These are phyloP conservation scores for Anguilla obscura DNA, from an alignment of 2,797 vertebrate species.

Conservation along the genomic window DNA sequence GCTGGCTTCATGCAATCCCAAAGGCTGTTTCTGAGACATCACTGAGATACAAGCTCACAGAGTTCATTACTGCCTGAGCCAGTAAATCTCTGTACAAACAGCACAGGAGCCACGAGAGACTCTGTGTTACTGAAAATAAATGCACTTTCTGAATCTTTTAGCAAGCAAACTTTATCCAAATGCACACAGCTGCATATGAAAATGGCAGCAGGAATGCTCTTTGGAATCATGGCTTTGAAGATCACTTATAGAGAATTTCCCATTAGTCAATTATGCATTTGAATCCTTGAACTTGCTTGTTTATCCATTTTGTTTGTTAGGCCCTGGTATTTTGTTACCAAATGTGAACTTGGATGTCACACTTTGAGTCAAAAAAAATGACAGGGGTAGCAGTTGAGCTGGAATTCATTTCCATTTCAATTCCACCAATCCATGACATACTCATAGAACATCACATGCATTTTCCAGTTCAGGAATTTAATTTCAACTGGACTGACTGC, in stretches of 20 bases:
- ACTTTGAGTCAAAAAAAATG: background rate
- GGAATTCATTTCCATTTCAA: background rate
- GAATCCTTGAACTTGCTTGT: background rate
- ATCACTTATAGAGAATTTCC: background rate
- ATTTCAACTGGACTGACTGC: background rate
- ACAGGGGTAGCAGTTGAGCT: background rate
- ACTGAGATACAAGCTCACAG: background rate
- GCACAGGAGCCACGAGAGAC: background rate
- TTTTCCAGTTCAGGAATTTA: background rate
- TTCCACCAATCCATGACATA: background rate
- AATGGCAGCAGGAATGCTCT: background rate
- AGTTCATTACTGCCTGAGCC: background rate
- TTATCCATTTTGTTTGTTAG: background rate
- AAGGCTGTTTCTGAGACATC: background rate
- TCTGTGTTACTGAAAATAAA: background rate
- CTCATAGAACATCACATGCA: slow-evolving; percentile 5
- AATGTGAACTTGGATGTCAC: background rate
- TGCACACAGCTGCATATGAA: background rate
- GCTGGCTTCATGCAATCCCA: background rate
- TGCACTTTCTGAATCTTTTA: background rate
- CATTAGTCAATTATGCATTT: background rate
- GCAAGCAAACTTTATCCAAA: background rate
- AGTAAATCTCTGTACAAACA: background rate
- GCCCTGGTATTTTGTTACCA: background rate
- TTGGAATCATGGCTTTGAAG: background rate